Percentiles rank a stretch among this genome's conserved stretches.
Evolutionary conservation across 2,888 invertebrate species (phyloP).

Genomic region (Theretra japonica): DNA sequence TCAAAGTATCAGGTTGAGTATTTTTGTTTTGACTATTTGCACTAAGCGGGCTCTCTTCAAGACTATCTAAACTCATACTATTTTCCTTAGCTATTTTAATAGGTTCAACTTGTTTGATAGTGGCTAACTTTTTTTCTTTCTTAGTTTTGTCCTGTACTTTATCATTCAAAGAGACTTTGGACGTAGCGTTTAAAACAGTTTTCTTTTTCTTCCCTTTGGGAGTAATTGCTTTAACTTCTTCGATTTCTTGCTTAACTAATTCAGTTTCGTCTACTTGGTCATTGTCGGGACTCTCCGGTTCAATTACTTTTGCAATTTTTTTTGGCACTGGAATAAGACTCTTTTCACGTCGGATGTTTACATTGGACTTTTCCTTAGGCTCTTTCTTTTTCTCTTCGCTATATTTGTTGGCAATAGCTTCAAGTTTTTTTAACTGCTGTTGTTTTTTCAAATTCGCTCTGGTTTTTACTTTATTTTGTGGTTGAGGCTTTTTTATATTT

Average conservation of each 20-base stretch:
- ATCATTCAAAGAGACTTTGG: conserved; percentile 34
- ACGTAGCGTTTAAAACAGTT: conserved; percentile 31
- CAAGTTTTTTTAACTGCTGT: conserved; percentile 73
- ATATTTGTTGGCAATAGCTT: conserved; percentile 70
- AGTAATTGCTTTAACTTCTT: conserved; percentile 21
- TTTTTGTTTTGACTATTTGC: conserved; percentile 46
- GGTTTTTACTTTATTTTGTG: conserved; percentile 55
- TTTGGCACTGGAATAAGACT: conserved; percentile 69
- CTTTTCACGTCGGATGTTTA: conserved; percentile 49
- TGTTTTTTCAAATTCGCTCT: conserved; percentile 63
- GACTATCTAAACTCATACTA: conserved; percentile 75
- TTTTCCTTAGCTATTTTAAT: conserved; percentile 59
- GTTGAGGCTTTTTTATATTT: conserved; percentile 54
- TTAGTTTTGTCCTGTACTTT: conserved; percentile 35
- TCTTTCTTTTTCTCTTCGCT: conserved; percentile 59
- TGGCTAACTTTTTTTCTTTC: conserved; percentile 40
- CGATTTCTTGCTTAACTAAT: neutral
- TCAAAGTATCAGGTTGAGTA: conserved; percentile 68
- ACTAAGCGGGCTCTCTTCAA: conserved; percentile 57
- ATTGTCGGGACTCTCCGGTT: conserved; percentile 36
- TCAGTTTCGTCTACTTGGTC: neutral
- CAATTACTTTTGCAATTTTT: conserved; percentile 44
- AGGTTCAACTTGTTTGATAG: conserved; percentile 39
- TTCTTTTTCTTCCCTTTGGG: conserved; percentile 34
- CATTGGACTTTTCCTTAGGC: conserved; percentile 43